A percentile compares a stretch with the other conserved stretches of the same genome.
These are phyloP conservation scores for Ptychadena robeensis DNA, from an alignment of 2,797 vertebrate species.

Conservation along the genomic window DNA sequence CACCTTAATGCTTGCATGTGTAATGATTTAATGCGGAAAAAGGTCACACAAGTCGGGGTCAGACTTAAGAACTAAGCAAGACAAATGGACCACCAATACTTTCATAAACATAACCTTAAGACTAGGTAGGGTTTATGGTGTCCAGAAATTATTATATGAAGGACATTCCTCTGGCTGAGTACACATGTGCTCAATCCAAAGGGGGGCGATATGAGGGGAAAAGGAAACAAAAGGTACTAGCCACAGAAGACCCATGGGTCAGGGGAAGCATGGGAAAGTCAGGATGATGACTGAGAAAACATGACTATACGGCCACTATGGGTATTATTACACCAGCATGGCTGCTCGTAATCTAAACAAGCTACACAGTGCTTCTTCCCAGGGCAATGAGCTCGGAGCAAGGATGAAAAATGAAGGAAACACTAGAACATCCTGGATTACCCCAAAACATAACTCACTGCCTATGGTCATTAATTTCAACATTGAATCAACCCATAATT, in stretches of 20 bases:
- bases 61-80: not conserved
- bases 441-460: not conserved
- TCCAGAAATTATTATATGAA: not conserved
- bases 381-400: not conserved
- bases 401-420: constrained; percentile 7
- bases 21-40: no score
- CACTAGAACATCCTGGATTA: constrained; percentile 30
- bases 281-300: constrained; percentile 5
- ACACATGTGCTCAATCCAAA: constrained; percentile 16
- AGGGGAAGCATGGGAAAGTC: constrained; percentile 41
- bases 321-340: constrained; percentile 17
- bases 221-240: constrained; percentile 4
- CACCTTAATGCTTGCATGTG: no score
- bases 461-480: not conserved
- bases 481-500: not conserved
- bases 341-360: constrained; percentile 27
- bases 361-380: not conserved
- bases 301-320: not conserved
- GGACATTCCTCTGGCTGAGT: not conserved
- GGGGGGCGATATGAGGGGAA: not conserved
- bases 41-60: no score
- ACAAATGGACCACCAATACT: not conserved
- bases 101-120: not conserved
- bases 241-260: constrained; percentile 24
- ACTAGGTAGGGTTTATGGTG: not conserved